Evolutionary conservation across 2,113 vertebrate species (phyloP), one percentile per base, ranked within the genome.

Genomic region (Gambusia holbrooki): DNA sequence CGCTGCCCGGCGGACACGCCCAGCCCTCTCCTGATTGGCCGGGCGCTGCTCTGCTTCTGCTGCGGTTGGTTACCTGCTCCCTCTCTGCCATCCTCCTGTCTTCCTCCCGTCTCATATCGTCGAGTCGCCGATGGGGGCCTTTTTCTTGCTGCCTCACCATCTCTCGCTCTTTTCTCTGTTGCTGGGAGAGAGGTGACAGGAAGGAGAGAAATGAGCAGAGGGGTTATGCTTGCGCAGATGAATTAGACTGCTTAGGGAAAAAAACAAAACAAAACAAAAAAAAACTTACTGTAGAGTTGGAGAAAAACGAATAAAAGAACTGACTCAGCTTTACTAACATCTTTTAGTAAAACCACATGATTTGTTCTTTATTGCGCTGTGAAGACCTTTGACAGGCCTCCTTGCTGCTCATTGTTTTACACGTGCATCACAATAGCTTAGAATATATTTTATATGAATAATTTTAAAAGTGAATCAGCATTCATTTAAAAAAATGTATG

Each of bases 81-180:
- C 97, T 94, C 89, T 97, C 97, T 0, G 96, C 96, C 91, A 97
- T 86, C 89, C 96, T 93, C 73, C 96, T 89, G 77, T 97, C 97
- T 88, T 97, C 96, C 89, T 98, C 96, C 37, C 96, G 92, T 77
- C 96, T 94, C 89, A 96, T 94, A 90, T 97, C 97, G 75, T 97
- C 96, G 8, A 96, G 91, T 77, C 96, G 90, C 81, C 96, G 96
- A 82, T 95, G 94, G 90, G 96, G 96, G 86, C 96, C 96, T 86
- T 97, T 97, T 83, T 97, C 96, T 87, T 97, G 96, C 90, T 96
- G 95, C 90, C 97, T 96, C 88, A 95, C 93, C 90, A 97, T 95
- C 81, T 97, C 96, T 32, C 96, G 93, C 87, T 97, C 96, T 30
- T 96, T 95, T 69, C 96, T 95, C 90, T 98, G 97, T 95, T 98